Base-by-base conservation (phyloP, 2,888 invertebrate species). In the Poecilus cupreus region DNA sequence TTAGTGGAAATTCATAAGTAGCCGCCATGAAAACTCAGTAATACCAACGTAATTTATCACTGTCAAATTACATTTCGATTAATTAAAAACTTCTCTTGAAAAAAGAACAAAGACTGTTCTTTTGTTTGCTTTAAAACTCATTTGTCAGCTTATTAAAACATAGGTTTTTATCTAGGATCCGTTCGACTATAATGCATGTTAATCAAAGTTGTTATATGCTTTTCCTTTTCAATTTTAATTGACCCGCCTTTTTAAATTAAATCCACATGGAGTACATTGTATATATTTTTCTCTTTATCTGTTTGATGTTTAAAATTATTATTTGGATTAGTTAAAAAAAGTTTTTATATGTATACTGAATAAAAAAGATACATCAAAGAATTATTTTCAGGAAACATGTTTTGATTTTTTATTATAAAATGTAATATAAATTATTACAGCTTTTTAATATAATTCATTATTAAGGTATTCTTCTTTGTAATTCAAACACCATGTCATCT, bases 41-140 rank as follows among this genome's bases (percentile, higher is more conserved):
- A 60, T 60, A 11, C 24, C 60, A 24, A 60, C 22, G 64, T 22
- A 43, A 72, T 72, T 72, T 72, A 16, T 72, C 72, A 72, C 72
- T 72, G 72, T 72, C 72, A 46, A 20, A 72, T 72, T 72, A 72
- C 46, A 72, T 46, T 72, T 43, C 72, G 49, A 72, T 72, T 72
- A 72, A 72, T 72, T 72, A 72, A 46, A 39, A 46, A 72, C 46
- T 72, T 46, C 6, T 20, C 3, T 22, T 10, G 22, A 72, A 72
- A 72, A 72, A 72, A 46, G 57, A 60, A 60, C 43, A 43, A 43
- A 8, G 43, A 13, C 43, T 26, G 4, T n/a, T 11, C 22, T 57
- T 54, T 60, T 32, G 60, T 60, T 60, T 22, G 60, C 2, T 43
- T n/a, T 11, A n/a, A 60, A 6, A 60, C 60, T 13, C 60, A 60